phyloP scores from a whole-genome alignment of 1,140 invertebrate genomes.

The Episyrphus balteatus region DNA sequence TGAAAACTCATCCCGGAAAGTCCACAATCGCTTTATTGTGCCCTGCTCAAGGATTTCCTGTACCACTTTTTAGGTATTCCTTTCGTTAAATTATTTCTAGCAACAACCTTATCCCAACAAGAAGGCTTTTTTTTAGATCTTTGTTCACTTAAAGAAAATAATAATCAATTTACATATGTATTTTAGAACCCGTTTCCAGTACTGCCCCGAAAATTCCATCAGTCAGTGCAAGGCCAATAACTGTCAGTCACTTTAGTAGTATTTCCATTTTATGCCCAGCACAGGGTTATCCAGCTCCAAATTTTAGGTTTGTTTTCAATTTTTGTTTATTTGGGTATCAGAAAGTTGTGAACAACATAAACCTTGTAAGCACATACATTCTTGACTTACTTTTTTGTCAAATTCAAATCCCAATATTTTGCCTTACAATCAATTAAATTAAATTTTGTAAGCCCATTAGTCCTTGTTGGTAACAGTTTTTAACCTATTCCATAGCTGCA shows the following conservation, averaged over 20 bases:
- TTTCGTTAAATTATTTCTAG: conserved; percentile 2
- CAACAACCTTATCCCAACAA: conserved; percentile 19
- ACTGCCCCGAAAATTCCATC: conserved; percentile 42
- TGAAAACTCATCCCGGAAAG: conserved; percentile 14
- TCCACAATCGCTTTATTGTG: conserved; percentile 33
- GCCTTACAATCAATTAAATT: no score
- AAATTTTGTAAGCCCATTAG: no score
- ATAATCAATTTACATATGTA: not conserved
- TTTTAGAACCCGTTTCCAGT: conserved; percentile 42
- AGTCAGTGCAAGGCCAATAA: conserved; percentile 24
- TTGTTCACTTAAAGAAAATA: not conserved
- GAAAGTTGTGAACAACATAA: no score
- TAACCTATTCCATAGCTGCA: no score
- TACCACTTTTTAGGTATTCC: conserved; percentile 50
- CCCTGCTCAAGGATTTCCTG: conserved; percentile 58
- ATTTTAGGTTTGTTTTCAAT: conserved; percentile 7
- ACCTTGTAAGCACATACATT: no score
- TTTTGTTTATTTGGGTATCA: conserved; percentile 5
- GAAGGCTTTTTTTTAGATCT: not conserved
- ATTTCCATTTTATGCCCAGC: conserved; percentile 26
- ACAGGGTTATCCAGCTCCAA: conserved; percentile 17
- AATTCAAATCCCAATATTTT: no score
- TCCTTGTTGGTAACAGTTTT: no score
- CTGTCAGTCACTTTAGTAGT: conserved; percentile 11
- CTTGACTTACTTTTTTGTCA: no score